Base-by-base conservation (phyloP, 1,140 invertebrate species). In the Drosophila nebulosa region DNA sequence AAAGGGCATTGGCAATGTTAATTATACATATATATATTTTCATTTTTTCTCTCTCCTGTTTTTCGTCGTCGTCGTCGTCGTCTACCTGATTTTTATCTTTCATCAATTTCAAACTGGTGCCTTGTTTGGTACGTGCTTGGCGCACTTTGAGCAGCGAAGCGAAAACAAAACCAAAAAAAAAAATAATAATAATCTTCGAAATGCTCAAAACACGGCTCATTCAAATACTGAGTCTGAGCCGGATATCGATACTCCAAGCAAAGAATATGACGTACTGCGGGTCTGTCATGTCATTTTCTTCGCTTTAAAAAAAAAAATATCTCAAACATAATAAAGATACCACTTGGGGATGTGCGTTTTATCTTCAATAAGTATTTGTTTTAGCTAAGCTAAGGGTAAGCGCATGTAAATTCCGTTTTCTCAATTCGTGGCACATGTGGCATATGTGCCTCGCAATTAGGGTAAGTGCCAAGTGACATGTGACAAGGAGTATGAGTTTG, bases 1-100 rank as follows among this genome's bases (percentile, higher is more conserved):
- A 77, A 84, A 74, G 74, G 30, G 68, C 53, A 60, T 46, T 27
- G 36, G 12, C 78, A 86, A 74, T 86, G 69, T 69, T 88, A 88
- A 88, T 88, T 88, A 88, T 89, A 79, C 64, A 46, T 46, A 16
- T 7, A 21, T 42, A 42, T 42, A 42, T 64, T 57, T 65, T 56
- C 57, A 61, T 68, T 74, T 64, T 74, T 58, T 66, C 36, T 69
- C 42, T 73, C 36, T 55, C 50, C 70, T 51, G 24, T 53, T 32
- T 52, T 63, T 10, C n/a, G n/a, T 36, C 27, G 26, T 63, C 35
- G 77, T 73, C 61, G 65, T 63, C 51, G 79, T 55, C 52, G 60
- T 83, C 79, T 88, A 89, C 79, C 83, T 88, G 83, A 88, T 88
- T 88, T 88, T 83, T 89, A 79, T 89, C 83, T 86, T 46, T 64